Evolutionary conservation across 2,888 invertebrate genomes (phyloP).

Genomic region (Macrophya alboannulata): DNA sequence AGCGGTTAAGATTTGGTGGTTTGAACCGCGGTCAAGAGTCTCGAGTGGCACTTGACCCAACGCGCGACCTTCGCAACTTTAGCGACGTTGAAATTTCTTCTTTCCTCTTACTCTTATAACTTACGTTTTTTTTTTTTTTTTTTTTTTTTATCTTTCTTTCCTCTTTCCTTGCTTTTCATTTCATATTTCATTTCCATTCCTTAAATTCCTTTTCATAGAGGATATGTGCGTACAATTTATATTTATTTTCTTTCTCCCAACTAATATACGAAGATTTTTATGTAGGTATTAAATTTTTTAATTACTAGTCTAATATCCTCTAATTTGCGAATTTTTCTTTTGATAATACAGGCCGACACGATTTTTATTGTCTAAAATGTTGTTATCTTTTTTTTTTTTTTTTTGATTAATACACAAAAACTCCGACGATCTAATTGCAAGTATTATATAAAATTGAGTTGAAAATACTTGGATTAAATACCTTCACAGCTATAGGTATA

Average conservation of each 20-base stretch:
- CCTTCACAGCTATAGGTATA: neutral
- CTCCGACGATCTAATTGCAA: neutral
- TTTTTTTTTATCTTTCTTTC: conserved; percentile 16
- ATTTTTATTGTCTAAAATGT: too few species aligned
- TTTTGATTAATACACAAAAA: neutral
- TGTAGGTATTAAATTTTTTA: too few species aligned
- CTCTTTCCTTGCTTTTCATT: too few species aligned
- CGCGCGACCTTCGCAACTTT: conserved; percentile 33
- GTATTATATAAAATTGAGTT: neutral
- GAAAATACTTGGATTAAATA: neutral
- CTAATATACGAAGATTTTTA: too few species aligned
- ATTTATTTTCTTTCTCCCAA: too few species aligned
- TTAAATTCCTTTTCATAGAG: too few species aligned
- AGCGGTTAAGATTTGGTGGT: neutral
- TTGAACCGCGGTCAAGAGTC: conserved; percentile 38
- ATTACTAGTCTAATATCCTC: too few species aligned
- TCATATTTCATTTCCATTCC: neutral
- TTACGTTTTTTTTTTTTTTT: conserved; percentile 48
- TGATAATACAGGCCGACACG: too few species aligned
- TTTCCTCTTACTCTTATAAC: neutral
- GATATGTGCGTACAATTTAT: too few species aligned
- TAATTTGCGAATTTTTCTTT: too few species aligned
- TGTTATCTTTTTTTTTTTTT: conserved; percentile 42
- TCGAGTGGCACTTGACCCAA: conserved; percentile 40
- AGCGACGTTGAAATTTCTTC: conserved; percentile 23